These are phyloP conservation scores for Muscidifurax raptorellus DNA, from an alignment of 1,140 invertebrate species.

Conservation along the genomic window DNA sequence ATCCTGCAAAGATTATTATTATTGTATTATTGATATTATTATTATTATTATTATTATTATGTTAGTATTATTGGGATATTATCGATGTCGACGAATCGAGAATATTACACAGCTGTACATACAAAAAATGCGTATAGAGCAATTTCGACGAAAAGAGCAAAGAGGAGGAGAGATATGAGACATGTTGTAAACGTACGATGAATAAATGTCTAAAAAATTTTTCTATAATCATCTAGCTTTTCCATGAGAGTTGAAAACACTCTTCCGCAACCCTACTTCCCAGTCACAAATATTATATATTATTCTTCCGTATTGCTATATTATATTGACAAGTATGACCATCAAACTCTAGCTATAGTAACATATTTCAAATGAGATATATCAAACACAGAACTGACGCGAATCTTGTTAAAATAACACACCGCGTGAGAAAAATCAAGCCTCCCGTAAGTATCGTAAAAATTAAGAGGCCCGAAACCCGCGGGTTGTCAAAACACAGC, in stretches of 20 bases:
- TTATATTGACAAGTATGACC: too few relatives aligned
- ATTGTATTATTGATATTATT: slow-evolving; percentile 33
- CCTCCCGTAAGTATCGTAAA: slow-evolving; percentile 55
- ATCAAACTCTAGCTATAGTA: too few relatives aligned
- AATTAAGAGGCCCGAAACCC: slow-evolving; percentile 69
- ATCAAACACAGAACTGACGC: too few relatives aligned
- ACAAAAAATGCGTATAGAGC: slow-evolving; percentile 4
- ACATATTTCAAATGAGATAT: too few relatives aligned
- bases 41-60: slow-evolving; percentile 17
- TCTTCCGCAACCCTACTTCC: not conserved
- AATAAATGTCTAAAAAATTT: slow-evolving; percentile 69
- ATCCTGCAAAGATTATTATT: slow-evolving; percentile 36
- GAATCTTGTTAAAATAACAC: too few relatives aligned
- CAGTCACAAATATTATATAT: too few relatives aligned
- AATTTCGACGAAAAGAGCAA: not conserved
- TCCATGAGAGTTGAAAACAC: not conserved
- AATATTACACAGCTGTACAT: slow-evolving; percentile 38
- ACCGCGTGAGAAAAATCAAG: too few relatives aligned
- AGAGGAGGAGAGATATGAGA: slow-evolving; percentile 36
- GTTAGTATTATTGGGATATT: slow-evolving; percentile 13
- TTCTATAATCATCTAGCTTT: slow-evolving; percentile 52
- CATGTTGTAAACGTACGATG: slow-evolving; percentile 39
- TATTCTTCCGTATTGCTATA: too few relatives aligned
- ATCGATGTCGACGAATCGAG: slow-evolving; percentile 20
- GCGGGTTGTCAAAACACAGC: slow-evolving; percentile 70